Evolutionary conservation across 1,140 invertebrate genomes (phyloP), one percentile per base, ranked within the genome.

Genomic region (Aphelinus atriplicis): DNA sequence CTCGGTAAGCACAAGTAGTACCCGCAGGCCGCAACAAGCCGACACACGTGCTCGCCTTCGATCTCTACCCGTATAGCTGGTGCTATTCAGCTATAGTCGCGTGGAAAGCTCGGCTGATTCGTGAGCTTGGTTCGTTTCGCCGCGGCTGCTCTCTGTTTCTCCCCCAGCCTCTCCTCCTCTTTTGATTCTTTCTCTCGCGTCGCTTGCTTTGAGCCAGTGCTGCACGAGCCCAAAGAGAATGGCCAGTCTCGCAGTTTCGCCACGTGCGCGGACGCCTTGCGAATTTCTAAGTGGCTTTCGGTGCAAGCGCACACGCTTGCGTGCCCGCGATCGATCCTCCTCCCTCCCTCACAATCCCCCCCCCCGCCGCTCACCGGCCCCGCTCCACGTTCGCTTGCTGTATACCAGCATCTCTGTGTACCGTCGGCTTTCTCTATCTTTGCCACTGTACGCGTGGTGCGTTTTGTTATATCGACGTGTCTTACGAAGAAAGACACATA

Each of bases 1-100:
- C 83, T 88, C 88, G 84, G 88, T 89, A 81, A 88, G 88, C 85
- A 71, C 3, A n/a, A 60, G 4, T 60, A 6, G 4, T 9, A 53
- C 26, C 26, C 26, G 26, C 26, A 26, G 26, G 26, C 26, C 26
- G 26, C 26, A 26, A 26, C 26, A 26, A 26, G 26, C 26, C 26
- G 26, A 26, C 26, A 26, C 26, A 26, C 26, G 26, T 26, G 26
- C 26, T 26, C 26, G 26, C 26, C 26, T 26, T 26, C 26, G 26
- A 26, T 26, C 26, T 26, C 26, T 26, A 26, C 0, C 26, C 26
- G 26, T 26, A 26, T 26, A 26, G 26, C 26, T 26, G 26, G 26
- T 26, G 26, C 26, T 26, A 26, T 26, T 26, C 26, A 26, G 26
- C 26, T 26, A 26, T 26, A 26, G 26, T 26, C 26, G 26, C 26